Evolutionary conservation across 2,888 invertebrate genomes (phyloP).

Genomic region (Eulithis testata): DNA sequence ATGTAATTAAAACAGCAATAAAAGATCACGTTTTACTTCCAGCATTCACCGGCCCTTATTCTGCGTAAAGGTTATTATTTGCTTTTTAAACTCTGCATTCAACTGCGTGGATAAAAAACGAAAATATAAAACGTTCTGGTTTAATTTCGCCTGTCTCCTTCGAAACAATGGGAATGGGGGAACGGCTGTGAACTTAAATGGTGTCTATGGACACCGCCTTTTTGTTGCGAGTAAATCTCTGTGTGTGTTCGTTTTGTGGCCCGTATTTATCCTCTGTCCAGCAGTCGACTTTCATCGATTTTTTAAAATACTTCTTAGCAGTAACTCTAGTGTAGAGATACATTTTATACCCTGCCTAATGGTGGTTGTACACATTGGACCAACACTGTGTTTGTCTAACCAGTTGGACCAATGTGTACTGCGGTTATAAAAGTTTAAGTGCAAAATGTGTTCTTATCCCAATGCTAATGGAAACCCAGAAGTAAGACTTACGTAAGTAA

Average conservation of each 20-base stretch:
- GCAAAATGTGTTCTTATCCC: slow-evolving; percentile 25
- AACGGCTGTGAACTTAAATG: slow-evolving; percentile 57
- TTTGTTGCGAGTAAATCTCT: slow-evolving; percentile 40
- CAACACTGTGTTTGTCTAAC: no score
- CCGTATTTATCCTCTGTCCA: slow-evolving; percentile 36
- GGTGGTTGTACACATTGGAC: no score
- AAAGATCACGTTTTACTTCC: slow-evolving; percentile 74
- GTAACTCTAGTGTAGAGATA: no score
- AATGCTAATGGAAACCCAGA: slow-evolving; percentile 49
- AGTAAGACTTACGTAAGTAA: slow-evolving; percentile 55
- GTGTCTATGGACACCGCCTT: slow-evolving; percentile 49
- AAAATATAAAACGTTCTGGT: slow-evolving; percentile 71
- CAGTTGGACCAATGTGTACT: no score
- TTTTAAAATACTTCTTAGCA: not conserved
- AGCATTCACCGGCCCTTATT: slow-evolving; percentile 65
- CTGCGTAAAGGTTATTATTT: slow-evolving; percentile 73
- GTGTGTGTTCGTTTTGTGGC: slow-evolving; percentile 35
- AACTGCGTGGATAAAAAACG: slow-evolving; percentile 72
- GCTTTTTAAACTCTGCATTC: slow-evolving; percentile 75
- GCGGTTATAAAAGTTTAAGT: not conserved
- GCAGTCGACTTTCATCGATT: slow-evolving; percentile 19
- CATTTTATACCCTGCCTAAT: no score
- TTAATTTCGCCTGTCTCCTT: slow-evolving; percentile 71
- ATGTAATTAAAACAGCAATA: slow-evolving; percentile 78
- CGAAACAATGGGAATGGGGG: slow-evolving; percentile 65